These are phyloP conservation scores for Malacosoma neustria DNA, from an alignment of 2,888 invertebrate species.

Conservation along the genomic window DNA sequence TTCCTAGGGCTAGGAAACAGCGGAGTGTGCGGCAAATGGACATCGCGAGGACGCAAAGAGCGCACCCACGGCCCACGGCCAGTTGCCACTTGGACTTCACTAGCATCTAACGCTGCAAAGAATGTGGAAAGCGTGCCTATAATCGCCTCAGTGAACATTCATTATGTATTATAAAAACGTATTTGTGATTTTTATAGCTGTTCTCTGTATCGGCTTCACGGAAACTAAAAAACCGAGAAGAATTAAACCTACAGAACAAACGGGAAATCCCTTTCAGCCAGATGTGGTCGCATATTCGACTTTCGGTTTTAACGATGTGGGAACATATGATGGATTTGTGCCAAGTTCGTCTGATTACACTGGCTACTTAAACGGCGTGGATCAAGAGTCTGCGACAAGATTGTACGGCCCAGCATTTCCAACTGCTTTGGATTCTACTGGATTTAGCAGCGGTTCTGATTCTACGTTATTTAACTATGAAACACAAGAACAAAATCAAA, in stretches of 20 bases:
- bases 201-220: conserved; percentile 25
- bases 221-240: conserved; percentile 45
- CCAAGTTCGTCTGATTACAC: conserved; percentile 60
- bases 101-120: conserved; percentile 45
- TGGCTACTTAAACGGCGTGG: conserved; percentile 34
- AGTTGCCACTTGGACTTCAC: conserved; percentile 52
- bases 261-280: conserved; percentile 45
- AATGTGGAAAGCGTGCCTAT: conserved; percentile 42
- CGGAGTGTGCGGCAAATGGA: conserved; percentile 25
- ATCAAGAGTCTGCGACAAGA: conserved; percentile 45
- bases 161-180: conserved; percentile 47
- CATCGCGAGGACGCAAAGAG: conserved; percentile 7
- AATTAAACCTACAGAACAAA: conserved; percentile 41
- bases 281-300: conserved; percentile 62
- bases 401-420: conserved; percentile 59
- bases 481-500: conserved; percentile 24
- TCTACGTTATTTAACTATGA: conserved; percentile 31
- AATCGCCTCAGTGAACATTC: conserved; percentile 28
- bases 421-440: conserved; percentile 43
- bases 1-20: conserved; percentile 49
- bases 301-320: conserved; percentile 63
- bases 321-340: conserved; percentile 53
- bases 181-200: conserved; percentile 34
- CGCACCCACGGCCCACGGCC: conserved; percentile 19
- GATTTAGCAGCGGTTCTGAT: conserved; percentile 33